Conservation (phyloP, 2,113 vertebrate species). For the Peromyscus maniculatus region DNA sequence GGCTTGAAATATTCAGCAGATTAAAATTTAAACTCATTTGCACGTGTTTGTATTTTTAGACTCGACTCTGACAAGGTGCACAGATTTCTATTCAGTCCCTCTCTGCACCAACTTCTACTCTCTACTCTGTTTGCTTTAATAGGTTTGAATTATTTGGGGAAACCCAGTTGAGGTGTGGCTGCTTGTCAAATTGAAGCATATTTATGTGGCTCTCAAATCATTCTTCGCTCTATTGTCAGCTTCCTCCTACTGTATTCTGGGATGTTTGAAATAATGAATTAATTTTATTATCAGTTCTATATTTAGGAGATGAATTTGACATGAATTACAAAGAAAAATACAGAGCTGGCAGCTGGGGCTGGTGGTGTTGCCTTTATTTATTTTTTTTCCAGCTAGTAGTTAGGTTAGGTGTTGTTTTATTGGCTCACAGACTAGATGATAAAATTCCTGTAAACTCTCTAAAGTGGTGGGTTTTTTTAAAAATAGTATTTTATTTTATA, state of each 20-base stretch:
- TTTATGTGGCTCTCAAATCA: not conserved
- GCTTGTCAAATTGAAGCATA: not conserved
- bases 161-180: not conserved
- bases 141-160: not conserved
- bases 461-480: not conserved
- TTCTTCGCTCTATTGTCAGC: not conserved
- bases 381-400: not conserved
- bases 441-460: not conserved
- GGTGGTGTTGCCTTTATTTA: not conserved
- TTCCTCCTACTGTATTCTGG: not conserved
- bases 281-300: slow-evolving; percentile 35
- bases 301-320: slow-evolving; percentile 42
- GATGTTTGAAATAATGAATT: slow-evolving; percentile 42
- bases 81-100: not conserved
- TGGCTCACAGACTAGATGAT: not conserved
- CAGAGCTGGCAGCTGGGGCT: not conserved
- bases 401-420: not conserved
- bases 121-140: not conserved
- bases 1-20: slow-evolving; percentile 29
- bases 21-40: slow-evolving; percentile 44
- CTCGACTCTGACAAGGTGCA: not conserved
- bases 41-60: not conserved
- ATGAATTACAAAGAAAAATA: slow-evolving; percentile 7
- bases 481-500: too few species aligned
- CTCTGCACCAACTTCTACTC: not conserved